Evolutionary conservation across 1,140 invertebrate genomes (phyloP), one percentile per base, ranked within the genome.

Genomic region (Ceratitis capitata): DNA sequence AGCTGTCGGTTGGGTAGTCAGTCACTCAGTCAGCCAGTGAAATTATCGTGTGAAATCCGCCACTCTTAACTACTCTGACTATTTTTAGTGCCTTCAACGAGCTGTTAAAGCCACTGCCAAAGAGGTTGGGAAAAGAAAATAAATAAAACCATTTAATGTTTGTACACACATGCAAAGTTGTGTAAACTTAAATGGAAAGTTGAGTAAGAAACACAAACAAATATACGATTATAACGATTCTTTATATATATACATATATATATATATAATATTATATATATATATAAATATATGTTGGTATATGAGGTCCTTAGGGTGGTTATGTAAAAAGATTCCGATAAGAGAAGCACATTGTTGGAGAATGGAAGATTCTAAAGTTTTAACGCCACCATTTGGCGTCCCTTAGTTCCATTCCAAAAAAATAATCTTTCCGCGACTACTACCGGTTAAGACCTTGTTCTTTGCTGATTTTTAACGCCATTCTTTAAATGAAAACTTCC

Each of bases 41-140:
- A 78, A 39, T 47, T 78, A 78, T 78, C 69, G 39, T 78, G 69
- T 78, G 69, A 78, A 45, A 78, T 78, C 23, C 69, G 69, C 69
- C 19, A 78, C 69, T 78, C 69, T 45, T 45, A 78, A 78, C 61
- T 69, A 5, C 9, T 39, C 23, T 78, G 4, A 47, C 69, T 78
- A 47, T 78, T 39, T 78, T 26, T 26, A 42, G 39, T 39, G 45
- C 39, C 39, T 23, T 16, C 39, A 47, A n/a, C 39, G 16, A 78
- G 23, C 42, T 12, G 35, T 47, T 12, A 45, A 78, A 78, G 26
- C 29, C 29, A 39, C 32, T 19, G 14, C 32, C 5, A 29, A 69
- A 35, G 26, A 39, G 61, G 29, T 69, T 35, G 26, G 1, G 39
- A 69, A 39, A 39, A 39, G 19, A 12, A 16, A 10, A 61, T 10